Evolutionary conservation across 2,113 vertebrate species (phyloP).

Genomic region (Zosterops borbonicus): DNA sequence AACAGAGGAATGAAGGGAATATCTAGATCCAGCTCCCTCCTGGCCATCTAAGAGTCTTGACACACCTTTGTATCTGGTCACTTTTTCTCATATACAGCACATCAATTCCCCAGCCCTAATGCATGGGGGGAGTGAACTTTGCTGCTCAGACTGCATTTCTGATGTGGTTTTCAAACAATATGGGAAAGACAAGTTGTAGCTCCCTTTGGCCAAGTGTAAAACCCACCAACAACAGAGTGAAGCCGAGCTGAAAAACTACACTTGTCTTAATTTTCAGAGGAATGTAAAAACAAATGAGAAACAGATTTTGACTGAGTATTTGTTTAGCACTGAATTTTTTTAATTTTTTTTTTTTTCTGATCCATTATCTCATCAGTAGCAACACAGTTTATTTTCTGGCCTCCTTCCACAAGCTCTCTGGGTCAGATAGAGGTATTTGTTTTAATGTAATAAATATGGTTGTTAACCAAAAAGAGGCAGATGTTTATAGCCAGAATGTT

Average conservation of each 20-base stretch:
- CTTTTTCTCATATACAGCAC: background rate
- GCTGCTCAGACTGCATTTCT: background rate
- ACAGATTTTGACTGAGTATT: background rate
- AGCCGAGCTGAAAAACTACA: background rate
- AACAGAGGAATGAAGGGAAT: background rate
- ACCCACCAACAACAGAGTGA: background rate
- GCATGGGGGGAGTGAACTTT: background rate
- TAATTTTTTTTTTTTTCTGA: background rate
- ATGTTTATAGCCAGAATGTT: constrained; percentile 23
- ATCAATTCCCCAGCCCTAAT: background rate
- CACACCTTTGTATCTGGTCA: background rate
- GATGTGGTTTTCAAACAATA: accelerated
- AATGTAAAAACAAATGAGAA: constrained; percentile 15
- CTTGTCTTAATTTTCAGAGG: constrained; percentile 17
- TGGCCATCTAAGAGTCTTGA: background rate
- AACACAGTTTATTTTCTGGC: constrained; percentile 34
- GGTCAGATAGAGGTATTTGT: constrained; percentile 42
- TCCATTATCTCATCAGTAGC: constrained; percentile 35
- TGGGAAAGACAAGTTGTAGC: background rate
- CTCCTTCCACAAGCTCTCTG: constrained; percentile 22
- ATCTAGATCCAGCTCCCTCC: background rate
- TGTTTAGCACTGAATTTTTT: background rate
- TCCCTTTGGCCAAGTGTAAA: background rate
- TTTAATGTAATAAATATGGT: constrained; percentile 41
- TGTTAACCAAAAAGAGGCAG: constrained; percentile 7